These are phyloP conservation scores for Synergus gifuensis DNA, from an alignment of 2,888 invertebrate genomes.

Conservation along the genomic window DNA sequence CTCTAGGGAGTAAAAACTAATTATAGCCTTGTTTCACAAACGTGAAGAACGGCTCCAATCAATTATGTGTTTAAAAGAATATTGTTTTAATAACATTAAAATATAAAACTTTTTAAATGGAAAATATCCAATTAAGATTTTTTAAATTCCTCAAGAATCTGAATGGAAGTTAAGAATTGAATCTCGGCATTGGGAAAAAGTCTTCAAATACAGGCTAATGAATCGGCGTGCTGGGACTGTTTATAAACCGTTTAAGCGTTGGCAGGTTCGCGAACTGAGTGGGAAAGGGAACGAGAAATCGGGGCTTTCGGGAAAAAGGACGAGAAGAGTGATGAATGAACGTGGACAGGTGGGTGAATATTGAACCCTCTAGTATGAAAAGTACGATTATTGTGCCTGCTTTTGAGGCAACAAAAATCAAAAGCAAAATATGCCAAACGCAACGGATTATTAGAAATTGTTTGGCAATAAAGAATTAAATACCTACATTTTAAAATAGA, in stretches of 20 bases:
- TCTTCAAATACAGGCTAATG: constrained; percentile 60
- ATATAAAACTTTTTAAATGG: neutral
- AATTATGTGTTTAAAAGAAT: no score
- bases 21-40: no score
- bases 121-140: neutral
- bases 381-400: constrained; percentile 26
- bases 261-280: constrained; percentile 62
- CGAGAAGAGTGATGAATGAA: constrained; percentile 71
- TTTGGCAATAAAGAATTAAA: neutral
- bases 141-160: neutral
- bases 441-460: neutral
- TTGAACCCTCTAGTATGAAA: constrained; percentile 19
- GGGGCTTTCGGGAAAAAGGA: constrained; percentile 55
- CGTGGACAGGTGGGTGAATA: constrained; percentile 63
- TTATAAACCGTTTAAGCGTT: constrained; percentile 72
- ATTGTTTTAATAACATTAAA: neutral
- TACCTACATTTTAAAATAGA: neutral
- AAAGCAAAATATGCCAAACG: neutral
- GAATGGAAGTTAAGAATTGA: constrained; percentile 33
- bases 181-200: constrained; percentile 49
- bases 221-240: constrained; percentile 67
- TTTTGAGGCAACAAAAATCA: neutral
- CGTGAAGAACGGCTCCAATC: no score
- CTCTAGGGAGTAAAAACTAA: no score
- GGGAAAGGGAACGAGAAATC: constrained; percentile 60